Evolutionary conservation across 2,888 invertebrate genomes (phyloP).

Genomic region (Scrobipalpa atriplicella): DNA sequence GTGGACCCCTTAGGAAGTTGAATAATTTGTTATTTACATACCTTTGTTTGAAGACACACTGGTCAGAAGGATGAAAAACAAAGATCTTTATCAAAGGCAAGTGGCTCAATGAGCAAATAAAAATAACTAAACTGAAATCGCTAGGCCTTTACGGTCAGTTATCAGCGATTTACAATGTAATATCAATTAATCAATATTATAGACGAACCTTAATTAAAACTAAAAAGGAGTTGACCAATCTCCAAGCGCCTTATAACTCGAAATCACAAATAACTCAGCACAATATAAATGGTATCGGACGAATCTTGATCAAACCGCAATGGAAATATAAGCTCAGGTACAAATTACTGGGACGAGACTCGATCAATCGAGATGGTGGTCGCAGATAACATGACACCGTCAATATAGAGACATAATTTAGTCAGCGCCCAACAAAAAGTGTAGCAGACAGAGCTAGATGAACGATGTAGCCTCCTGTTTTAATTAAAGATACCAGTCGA

Average conservation of each 20-base stretch:
- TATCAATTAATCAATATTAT: neutral
- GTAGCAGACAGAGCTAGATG: conserved; percentile 68
- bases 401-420: conserved; percentile 81
- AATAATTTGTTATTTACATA: conserved; percentile 54
- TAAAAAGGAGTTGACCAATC: neutral
- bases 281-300: conserved; percentile 42
- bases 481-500: conserved; percentile 69
- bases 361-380: conserved; percentile 74
- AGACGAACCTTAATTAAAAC: neutral
- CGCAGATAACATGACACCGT: conserved; percentile 65
- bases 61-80: conserved; percentile 22
- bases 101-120: neutral
- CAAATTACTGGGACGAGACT: conserved; percentile 71
- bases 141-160: neutral
- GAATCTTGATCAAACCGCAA: conserved; percentile 56
- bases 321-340: conserved; percentile 69
- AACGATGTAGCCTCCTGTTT: conserved; percentile 70
- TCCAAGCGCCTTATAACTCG: neutral
- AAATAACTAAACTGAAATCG: neutral
- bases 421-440: conserved; percentile 70
- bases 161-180: neutral
- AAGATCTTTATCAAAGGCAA: neutral
- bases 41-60: conserved; percentile 42
- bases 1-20: conserved; percentile 51
- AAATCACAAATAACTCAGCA: conserved; percentile 28